These are phyloP conservation scores for Saturnia japonica DNA, from an alignment of 2,888 invertebrate species.

Conservation along the genomic window DNA sequence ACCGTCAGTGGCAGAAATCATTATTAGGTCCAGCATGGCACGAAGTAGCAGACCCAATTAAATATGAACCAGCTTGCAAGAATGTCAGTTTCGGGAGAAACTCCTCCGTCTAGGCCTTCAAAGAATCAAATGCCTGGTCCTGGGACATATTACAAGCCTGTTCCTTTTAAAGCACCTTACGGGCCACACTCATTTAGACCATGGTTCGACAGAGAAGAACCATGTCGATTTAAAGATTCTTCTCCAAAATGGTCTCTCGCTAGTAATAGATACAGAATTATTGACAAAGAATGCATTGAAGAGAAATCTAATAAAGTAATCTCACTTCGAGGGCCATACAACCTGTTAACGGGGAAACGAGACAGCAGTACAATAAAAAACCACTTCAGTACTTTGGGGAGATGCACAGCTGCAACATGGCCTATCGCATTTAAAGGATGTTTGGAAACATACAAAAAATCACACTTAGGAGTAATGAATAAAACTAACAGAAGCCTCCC, in stretches of 20 bases:
- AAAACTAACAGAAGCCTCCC: conserved; percentile 58
- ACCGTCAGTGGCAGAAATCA: conserved; percentile 50
- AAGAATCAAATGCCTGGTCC: conserved; percentile 55
- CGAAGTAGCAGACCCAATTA: conserved; percentile 35
- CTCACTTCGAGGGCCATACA: conserved; percentile 67
- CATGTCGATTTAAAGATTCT: conserved; percentile 63
- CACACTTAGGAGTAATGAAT: conserved; percentile 64
- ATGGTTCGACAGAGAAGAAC: conserved; percentile 61
- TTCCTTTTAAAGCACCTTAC: conserved; percentile 57
- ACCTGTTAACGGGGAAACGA: conserved; percentile 75
- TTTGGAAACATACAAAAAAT: conserved; percentile 58
- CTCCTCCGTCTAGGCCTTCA: conserved; percentile 41
- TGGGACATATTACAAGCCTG: conserved; percentile 60
- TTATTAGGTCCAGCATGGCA: conserved; percentile 68
- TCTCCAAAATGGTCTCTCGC: conserved; percentile 61
- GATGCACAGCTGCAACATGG: conserved; percentile 60
- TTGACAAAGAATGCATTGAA: conserved; percentile 62
- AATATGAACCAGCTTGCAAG: conserved; percentile 52
- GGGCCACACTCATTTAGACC: conserved; percentile 62
- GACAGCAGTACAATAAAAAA: conserved; percentile 77
- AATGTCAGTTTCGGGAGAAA: conserved; percentile 66
- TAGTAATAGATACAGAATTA: conserved; percentile 62
- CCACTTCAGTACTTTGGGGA: conserved; percentile 64
- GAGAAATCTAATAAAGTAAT: conserved; percentile 62
- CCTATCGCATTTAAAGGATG: conserved; percentile 57